Evolutionary conservation across 2,888 invertebrate species (phyloP), one percentile per base, ranked within the genome.

Genomic region (Liodrosophila aerea): DNA sequence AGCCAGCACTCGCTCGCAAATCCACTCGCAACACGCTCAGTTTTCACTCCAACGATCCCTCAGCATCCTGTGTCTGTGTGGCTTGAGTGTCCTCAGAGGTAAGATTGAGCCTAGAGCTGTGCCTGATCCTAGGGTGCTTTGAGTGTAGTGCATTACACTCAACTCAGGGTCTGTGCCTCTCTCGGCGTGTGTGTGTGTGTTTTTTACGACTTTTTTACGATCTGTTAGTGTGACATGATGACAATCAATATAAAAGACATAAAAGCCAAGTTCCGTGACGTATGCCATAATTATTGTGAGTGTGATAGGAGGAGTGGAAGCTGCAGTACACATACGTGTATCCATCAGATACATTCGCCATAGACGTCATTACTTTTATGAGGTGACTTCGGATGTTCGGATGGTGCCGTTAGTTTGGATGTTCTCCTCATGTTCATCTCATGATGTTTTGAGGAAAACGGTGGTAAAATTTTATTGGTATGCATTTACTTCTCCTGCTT

Each of bases 131-230:
- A 68, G 49, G 44, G 22, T 11, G 7, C 16, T 45, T 58, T 68
- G 73, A 65, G 49, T 61, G 61, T 22, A 61, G 7, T n/a, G 13
- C 1, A 9, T 61, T 39, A 46, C 59, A 67, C 52, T 65, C 64
- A 60, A 45, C 47, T 39, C 51, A n/a, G 39, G 44, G 12, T 15
- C 33, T 40, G 16, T 46, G 27, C 62, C 51, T 58, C n/a, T 18
- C 39, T 16, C 16, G 2, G 7, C 12, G 7, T 18, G n/a, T 16
- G 37, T 7, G 7, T 34, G 7, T 18, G n/a, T 18, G n/a, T n/a
- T 85, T 88, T 88, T 88, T 84, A 89, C 75, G 88, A 86, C 82
- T 76, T 85, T 89, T 89, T 88, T 88, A 89, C 87, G 88, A 89
- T 88, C 88, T 82, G 81, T 82, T 78, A 80, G 82, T 85, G 80